Base-by-base conservation (phyloP, 2,888 invertebrate species). In the Cheilosia soror region DNA sequence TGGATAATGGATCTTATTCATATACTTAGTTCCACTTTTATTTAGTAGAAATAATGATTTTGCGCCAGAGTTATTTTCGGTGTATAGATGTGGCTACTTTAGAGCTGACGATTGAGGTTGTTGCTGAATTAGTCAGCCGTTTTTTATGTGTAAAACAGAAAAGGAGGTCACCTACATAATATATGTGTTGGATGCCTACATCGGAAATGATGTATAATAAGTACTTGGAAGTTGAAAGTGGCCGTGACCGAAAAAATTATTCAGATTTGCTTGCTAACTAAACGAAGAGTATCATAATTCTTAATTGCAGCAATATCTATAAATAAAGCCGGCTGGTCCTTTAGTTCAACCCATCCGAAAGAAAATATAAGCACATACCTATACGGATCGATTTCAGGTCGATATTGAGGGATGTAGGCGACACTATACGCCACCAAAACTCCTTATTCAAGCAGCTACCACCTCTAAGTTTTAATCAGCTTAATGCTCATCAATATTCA, bases 121-220 rank as follows among this genome's bases (percentile, higher is more conserved):
- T 68, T 69, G 58, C 33, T 78, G 62, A 78, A 69, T 78, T 69
- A 69, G 62, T 69, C 37, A 78, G 62, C 37, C 15, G 5, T 15
- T 37, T 65, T 65, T 51, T 37, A 4, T 60, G 49, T 55, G 33
- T 57, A 29, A 57, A 65, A 40, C 20, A 6, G 47, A 29, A 25
- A 69, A 78, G 62, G 69, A 71, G 77, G 69, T 78, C 77, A 78
- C 77, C 77, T 68, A 76, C n/a, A 63, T 71, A 47, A 47, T 47
- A 7, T 7, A 47, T 47, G 40, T 47, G 33, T 33, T 76, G 58
- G 25, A 76, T 42, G 51, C 58, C 66, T 51, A 40, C 76, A 66
- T 60, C 47, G 49, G 49, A 4, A 20, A 27, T 37, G 51, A 20
- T 65, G 40, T 66, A 13, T 37, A 42, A 2, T 20, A 20, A 1